Base-by-base conservation (phyloP, 2,888 invertebrate species). In the Dorcus hopei region DNA sequence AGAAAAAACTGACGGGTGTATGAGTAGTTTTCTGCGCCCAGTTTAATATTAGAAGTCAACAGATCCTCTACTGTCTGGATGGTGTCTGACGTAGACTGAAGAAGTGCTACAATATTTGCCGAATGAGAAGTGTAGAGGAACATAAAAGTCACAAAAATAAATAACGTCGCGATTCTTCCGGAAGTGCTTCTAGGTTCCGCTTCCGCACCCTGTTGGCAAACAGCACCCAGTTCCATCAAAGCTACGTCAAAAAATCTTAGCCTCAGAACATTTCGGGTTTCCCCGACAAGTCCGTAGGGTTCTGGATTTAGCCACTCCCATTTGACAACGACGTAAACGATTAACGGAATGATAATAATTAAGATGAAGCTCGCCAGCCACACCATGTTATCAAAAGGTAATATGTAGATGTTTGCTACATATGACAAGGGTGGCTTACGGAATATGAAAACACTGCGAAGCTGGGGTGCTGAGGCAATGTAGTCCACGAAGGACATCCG, bases 91-190 rank as follows among this genome's bases (percentile, higher is more conserved):
- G 86, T 83, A 0, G 87, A 84, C 67, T 87, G 87, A 3, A 88
- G 79, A 8, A 88, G 74, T 5, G 86, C 87, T 1, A 88, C 86
- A 47, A 88, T 86, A 71, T 85, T 86, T 0, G 87, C 88, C 0
- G 87, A 84, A 69, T 87, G 88, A 0, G 87, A 84, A 0, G 85
- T 84, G 72, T 86, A 87, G 11, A 88, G 72, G 52, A 83, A 82
- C 81, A 84, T 82, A 11, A 82, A 72, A 0, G 80, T 75, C 6
- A 73, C 57, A 52, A 76, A 73, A 0, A 72, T 63, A 38, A 74
- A 70, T 26, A 77, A 65, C 3, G 73, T 72, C 0, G 73, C 68
- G 14, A 74, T 73, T 52, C 83, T 76, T 14, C 84, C 85, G 74
- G 81, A 73, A 8, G 67, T 68, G 8, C 80, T 80, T 26, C 63